Percentiles rank a stretch among this genome's conserved stretches.
These are phyloP conservation scores for Cephus rjabovi DNA, from an alignment of 2,888 invertebrate species.

Conservation along the genomic window DNA sequence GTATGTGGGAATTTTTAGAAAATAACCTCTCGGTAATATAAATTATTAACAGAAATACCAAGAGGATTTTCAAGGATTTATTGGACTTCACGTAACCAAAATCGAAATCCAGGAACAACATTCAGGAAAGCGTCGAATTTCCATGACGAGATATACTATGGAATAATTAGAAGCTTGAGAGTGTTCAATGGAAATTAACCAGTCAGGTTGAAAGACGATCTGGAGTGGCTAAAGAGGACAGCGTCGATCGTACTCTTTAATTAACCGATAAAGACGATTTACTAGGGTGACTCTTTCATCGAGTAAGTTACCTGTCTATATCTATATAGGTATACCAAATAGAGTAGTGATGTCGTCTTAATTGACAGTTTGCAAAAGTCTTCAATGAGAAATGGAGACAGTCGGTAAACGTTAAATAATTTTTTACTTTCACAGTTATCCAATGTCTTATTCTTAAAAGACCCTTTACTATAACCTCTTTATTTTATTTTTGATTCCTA, in stretches of 20 bases:
- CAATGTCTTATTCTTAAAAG: neutral
- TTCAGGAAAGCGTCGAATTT: neutral
- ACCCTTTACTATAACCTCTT: neutral
- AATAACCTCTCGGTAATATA: neutral
- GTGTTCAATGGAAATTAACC: neutral
- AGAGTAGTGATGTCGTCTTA: neutral
- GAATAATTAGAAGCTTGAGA: neutral
- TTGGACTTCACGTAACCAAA: neutral
- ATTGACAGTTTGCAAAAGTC: neutral
- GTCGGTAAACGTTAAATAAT: neutral
- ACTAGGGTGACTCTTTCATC: neutral
- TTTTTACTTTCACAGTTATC: neutral
- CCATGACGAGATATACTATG: neutral
- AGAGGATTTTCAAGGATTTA: neutral
- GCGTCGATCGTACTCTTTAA: conserved; percentile 1
- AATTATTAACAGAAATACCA: neutral
- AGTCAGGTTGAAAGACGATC: neutral
- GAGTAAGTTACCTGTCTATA: neutral
- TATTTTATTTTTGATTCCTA: neutral
- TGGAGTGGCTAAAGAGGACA: neutral
- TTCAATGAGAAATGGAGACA: neutral
- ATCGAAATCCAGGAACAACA: neutral
- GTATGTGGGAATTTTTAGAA: neutral
- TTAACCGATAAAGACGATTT: conserved; percentile 5
- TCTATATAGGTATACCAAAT: neutral